Evolutionary conservation across 2,888 invertebrate genomes (phyloP).

Genomic region (Ornithoptera alexandrae): DNA sequence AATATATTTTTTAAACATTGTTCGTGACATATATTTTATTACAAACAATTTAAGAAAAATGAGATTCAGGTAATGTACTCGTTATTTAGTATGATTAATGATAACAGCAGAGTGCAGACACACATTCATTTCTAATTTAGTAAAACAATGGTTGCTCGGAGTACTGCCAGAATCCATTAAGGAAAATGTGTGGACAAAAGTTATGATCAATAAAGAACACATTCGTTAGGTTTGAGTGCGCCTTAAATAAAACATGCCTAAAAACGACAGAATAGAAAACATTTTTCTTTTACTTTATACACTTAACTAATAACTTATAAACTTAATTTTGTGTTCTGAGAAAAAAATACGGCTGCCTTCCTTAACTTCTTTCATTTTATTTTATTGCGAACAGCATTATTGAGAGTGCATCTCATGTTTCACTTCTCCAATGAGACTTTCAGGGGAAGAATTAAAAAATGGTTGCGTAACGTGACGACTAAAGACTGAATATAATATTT

Average conservation of each 20-base stretch:
- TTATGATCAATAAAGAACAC: conserved; percentile 63
- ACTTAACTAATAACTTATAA: too few species aligned
- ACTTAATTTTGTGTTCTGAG: neutral
- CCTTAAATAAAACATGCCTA: conserved; percentile 45
- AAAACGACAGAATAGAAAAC: conserved; percentile 31
- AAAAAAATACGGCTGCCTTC: neutral
- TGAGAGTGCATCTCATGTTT: neutral
- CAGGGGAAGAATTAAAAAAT: neutral
- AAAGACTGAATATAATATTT: neutral
- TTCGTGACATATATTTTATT: neutral
- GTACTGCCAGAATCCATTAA: conserved; percentile 66
- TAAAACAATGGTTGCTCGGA: conserved; percentile 64
- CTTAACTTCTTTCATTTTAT: neutral
- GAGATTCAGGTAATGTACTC: neutral
- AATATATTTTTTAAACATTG: neutral
- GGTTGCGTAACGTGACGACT: neutral
- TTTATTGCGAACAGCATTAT: neutral
- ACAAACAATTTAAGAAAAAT: neutral
- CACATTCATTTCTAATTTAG: conserved; percentile 53
- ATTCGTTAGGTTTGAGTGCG: conserved; percentile 51
- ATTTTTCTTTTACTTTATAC: neutral
- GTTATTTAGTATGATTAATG: conserved; percentile 43
- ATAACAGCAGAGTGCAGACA: conserved; percentile 35
- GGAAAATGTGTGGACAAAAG: conserved; percentile 70
- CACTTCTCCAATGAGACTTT: neutral